phyloP scores from a whole-genome alignment of 2,113 vertebrate species.

The Oenanthe melanoleuca region DNA sequence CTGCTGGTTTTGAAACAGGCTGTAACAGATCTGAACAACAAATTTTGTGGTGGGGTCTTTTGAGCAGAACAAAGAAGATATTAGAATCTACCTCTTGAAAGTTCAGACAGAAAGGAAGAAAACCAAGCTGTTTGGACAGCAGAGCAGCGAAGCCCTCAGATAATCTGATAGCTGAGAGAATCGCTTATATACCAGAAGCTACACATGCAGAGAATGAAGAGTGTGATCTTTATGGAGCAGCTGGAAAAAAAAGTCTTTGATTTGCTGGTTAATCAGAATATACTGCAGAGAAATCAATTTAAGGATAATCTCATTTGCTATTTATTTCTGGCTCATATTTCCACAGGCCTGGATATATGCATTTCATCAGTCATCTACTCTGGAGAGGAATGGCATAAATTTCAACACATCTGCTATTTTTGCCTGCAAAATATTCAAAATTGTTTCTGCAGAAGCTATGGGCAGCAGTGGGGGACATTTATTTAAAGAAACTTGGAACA shows the following conservation, averaged over 20 bases:
- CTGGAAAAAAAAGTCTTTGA: constrained; percentile 36
- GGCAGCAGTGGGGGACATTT: constrained; percentile 52
- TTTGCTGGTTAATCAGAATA: constrained; percentile 44
- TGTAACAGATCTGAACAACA: not conserved
- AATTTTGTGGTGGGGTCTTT: not conserved
- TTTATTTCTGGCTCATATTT: constrained; percentile 45
- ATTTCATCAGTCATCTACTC: constrained; percentile 54
- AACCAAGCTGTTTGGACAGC: not conserved
- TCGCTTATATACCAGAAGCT: not conserved
- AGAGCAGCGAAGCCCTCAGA: not conserved
- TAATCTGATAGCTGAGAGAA: not conserved
- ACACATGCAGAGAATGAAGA: not conserved
- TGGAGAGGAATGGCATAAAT: constrained; percentile 41
- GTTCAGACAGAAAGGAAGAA: not conserved
- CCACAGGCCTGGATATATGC: constrained; percentile 35
- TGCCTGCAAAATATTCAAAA: constrained; percentile 51
- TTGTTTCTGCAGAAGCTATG: constrained; percentile 40
- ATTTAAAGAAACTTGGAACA: constrained; percentile 57
- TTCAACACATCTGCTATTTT: constrained; percentile 53
- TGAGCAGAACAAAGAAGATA: not conserved
- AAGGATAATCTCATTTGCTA: constrained; percentile 58
- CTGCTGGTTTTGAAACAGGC: not conserved
- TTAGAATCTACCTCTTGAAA: not conserved
- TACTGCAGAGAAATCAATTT: constrained; percentile 52
- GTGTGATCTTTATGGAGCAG: not conserved